phyloP scores from a whole-genome alignment of 2,113 vertebrate genomes.

The Speoplatyrhinus poulsoni region DNA sequence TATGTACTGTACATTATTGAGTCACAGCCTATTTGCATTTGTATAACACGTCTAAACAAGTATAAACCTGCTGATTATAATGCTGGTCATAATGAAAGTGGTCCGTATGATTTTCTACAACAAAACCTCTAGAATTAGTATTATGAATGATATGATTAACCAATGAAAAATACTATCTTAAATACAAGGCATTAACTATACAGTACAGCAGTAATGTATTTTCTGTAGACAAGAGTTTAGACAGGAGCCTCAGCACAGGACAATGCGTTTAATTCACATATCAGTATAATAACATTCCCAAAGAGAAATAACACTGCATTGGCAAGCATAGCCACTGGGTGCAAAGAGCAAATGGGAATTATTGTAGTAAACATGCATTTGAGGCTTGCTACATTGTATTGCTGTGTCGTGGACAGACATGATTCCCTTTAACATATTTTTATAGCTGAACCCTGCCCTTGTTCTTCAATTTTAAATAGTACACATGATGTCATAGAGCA shows the following conservation, averaged over 20 bases:
- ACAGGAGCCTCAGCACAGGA: background rate
- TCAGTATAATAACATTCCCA: conserved; percentile 9
- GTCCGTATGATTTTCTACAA: conserved; percentile 41
- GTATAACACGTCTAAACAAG: background rate
- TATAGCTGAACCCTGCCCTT: conserved; percentile 3
- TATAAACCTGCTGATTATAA: background rate
- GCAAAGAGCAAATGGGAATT: conserved; percentile 8
- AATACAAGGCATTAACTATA: conserved; percentile 1
- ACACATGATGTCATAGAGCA: conserved; percentile 9
- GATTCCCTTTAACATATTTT: conserved; percentile 2
- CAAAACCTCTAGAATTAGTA: conserved; percentile 42
- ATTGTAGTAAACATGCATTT: conserved; percentile 20
- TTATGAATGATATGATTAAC: too few relatives aligned
- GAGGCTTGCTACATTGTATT: conserved; percentile 14
- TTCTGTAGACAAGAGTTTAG: conserved; percentile 12
- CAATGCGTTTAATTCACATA: conserved; percentile 25
- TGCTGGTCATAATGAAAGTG: background rate
- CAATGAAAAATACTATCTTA: too few relatives aligned
- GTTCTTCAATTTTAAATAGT: conserved; percentile 46
- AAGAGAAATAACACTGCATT: background rate
- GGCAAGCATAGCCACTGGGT: conserved; percentile 7
- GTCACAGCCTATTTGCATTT: conserved; percentile 41
- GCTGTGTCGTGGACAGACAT: background rate
- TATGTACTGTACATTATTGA: conserved; percentile 20
- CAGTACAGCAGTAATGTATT: conserved; percentile 4